Evolutionary conservation across 2,113 vertebrate genomes (phyloP).

Genomic region (Cyphomyrus discorhynchus): DNA sequence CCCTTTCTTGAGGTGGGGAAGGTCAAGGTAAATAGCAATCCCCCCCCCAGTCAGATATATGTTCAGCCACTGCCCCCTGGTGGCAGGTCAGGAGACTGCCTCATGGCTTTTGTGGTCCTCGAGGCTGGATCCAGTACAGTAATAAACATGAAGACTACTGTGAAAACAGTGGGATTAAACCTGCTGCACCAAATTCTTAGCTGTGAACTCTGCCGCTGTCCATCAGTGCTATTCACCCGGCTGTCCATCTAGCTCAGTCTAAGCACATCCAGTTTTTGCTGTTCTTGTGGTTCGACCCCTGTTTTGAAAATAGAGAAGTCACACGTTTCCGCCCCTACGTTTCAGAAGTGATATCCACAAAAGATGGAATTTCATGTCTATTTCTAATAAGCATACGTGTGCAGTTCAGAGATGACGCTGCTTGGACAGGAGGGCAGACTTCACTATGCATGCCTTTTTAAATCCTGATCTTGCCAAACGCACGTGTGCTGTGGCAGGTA

Average conservation of each 20-base stretch:
- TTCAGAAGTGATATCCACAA: not conserved
- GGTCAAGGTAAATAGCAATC: not conserved
- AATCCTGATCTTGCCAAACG: slow-evolving; percentile 45
- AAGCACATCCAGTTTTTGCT: not conserved
- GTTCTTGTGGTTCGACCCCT: not conserved
- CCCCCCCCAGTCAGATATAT: not conserved
- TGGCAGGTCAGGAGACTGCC: not conserved
- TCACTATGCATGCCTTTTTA: slow-evolving; percentile 60
- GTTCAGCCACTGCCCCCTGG: not conserved
- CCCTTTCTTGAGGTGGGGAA: not conserved
- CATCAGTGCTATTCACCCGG: not conserved
- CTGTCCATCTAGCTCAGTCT: not conserved
- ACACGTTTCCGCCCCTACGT: not conserved
- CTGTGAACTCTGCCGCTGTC: not conserved
- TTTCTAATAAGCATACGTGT: slow-evolving; percentile 14
- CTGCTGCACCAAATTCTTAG: not conserved
- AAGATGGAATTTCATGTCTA: slow-evolving; percentile 19
- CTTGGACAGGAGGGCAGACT: slow-evolving; percentile 26
- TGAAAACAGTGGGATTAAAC: not conserved
- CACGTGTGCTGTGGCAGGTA: slow-evolving; percentile 37
- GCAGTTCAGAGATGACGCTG: slow-evolving; percentile 22
- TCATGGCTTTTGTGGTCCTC: not conserved
- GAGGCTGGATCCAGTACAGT: not conserved
- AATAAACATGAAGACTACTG: not conserved
- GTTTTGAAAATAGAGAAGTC: not conserved